A percentile compares a stretch with the other conserved stretches of the same genome.
phyloP scores from a whole-genome alignment of 1,140 invertebrate genomes.

The Hyposmocoma kahamanoa region DNA sequence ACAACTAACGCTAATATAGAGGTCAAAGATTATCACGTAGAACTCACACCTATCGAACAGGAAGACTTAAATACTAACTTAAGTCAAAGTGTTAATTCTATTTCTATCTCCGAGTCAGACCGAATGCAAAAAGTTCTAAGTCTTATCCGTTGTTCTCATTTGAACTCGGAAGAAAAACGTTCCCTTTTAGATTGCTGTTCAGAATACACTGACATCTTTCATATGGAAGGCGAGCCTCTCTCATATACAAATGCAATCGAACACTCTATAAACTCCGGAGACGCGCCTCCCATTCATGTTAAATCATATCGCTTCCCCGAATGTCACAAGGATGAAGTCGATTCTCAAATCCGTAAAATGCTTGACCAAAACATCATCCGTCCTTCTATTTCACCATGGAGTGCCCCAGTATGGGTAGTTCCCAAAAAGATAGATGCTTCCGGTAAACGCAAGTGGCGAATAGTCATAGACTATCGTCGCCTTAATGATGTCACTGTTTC shows the following conservation, averaged over 20 bases:
- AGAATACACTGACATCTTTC: conserved; percentile 23
- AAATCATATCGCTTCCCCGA: conserved; percentile 47
- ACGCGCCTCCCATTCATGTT: conserved; percentile 9
- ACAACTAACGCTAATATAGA: neutral
- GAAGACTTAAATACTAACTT: neutral
- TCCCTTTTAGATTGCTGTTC: conserved; percentile 12
- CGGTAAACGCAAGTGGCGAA: conserved; percentile 17
- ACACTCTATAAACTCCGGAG: conserved; percentile 9
- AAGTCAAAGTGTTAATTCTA: neutral
- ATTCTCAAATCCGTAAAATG: conserved; percentile 20
- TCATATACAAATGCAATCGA: conserved; percentile 18
- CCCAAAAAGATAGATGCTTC: conserved; percentile 18
- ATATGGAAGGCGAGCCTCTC: conserved; percentile 21
- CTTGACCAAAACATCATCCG: conserved; percentile 18
- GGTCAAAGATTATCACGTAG: neutral
- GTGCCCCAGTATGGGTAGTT: conserved; percentile 21
- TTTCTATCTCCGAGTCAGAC: neutral
- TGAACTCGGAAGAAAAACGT: neutral
- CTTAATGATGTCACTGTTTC: conserved; percentile 29
- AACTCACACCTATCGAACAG: neutral
- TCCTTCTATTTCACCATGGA: conserved; percentile 19
- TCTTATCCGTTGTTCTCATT: neutral
- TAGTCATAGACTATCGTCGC: conserved; percentile 23
- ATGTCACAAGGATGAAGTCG: conserved; percentile 25
- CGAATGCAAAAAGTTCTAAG: neutral